Evolutionary conservation across 2,113 vertebrate genomes (phyloP).

Genomic region (Ibidorhyncha struthersii): DNA sequence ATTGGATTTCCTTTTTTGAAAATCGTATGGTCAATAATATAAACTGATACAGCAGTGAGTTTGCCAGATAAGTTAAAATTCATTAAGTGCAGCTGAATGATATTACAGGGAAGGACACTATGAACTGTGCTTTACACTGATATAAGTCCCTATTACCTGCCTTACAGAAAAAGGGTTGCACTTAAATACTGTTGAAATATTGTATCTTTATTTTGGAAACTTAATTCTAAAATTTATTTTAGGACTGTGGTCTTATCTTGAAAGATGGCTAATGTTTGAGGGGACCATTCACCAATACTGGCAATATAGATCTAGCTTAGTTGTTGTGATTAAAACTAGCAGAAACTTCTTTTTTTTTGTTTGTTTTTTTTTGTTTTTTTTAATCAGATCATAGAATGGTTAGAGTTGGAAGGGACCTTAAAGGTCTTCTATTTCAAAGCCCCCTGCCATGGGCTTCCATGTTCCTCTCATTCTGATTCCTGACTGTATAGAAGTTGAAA

Average conservation of each 20-base stretch:
- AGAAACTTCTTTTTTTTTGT: not conserved
- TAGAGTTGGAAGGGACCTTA: not conserved
- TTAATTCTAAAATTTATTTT: not conserved
- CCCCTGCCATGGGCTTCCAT: not conserved
- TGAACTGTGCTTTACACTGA: not conserved
- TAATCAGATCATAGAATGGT: not conserved
- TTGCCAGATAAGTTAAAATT: not conserved
- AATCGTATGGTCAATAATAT: not conserved
- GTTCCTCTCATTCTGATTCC: not conserved
- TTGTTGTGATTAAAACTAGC: not conserved
- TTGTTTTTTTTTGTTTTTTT: not conserved
- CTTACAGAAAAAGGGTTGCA: not conserved
- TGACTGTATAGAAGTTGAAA: not conserved
- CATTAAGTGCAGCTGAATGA: not conserved
- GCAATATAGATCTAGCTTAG: not conserved
- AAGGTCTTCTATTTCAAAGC: not conserved
- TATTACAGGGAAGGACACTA: not conserved
- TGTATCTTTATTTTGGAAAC: not conserved
- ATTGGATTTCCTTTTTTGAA: not conserved
- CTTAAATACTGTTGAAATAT: not conserved
- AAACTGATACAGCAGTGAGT: not conserved
- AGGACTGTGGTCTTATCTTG: not conserved
- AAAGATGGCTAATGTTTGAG: not conserved
- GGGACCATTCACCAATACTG: not conserved
- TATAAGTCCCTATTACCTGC: not conserved